A percentile compares a stretch with the other conserved stretches of the same genome.
phyloP scores from a whole-genome alignment of 2,888 invertebrate species.

The Liposcelis brunnea region DNA sequence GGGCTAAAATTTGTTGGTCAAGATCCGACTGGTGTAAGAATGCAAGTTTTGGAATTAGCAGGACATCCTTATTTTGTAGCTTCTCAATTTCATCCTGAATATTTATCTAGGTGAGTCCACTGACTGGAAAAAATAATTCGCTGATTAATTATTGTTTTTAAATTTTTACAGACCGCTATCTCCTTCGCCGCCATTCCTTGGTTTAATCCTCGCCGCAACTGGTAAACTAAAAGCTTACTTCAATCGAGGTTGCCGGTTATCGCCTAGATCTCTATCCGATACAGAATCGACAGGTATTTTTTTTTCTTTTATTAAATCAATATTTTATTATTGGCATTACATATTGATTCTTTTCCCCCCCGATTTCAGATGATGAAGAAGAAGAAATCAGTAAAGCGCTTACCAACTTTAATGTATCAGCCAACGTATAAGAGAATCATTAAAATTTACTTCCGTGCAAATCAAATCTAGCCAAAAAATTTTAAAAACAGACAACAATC shows the following conservation, averaged over 20 bases:
- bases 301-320: no score
- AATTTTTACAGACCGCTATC: conserved; percentile 45
- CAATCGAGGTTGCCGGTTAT: conserved; percentile 51
- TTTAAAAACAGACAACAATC: no score
- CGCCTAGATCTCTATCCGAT: conserved; percentile 56
- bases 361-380: no score
- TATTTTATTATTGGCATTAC: no score
- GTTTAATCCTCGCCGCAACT: conserved; percentile 76
- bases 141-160: no score
- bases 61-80: conserved; percentile 86
- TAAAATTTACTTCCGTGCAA: no score
- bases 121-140: background rate
- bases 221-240: conserved; percentile 60
- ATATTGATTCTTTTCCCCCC: no score
- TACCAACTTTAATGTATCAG: no score
- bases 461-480: no score
- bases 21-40: conserved; percentile 65
- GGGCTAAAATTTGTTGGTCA: conserved; percentile 80
- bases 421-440: no score
- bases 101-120: conserved; percentile 42
- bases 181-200: conserved; percentile 91
- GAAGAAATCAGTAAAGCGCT: no score
- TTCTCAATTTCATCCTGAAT: conserved; percentile 97
- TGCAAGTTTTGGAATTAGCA: conserved; percentile 80
- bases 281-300: conserved; percentile 47